Conservation (phyloP, 2,888 invertebrate species). For the Eledona agricola region DNA sequence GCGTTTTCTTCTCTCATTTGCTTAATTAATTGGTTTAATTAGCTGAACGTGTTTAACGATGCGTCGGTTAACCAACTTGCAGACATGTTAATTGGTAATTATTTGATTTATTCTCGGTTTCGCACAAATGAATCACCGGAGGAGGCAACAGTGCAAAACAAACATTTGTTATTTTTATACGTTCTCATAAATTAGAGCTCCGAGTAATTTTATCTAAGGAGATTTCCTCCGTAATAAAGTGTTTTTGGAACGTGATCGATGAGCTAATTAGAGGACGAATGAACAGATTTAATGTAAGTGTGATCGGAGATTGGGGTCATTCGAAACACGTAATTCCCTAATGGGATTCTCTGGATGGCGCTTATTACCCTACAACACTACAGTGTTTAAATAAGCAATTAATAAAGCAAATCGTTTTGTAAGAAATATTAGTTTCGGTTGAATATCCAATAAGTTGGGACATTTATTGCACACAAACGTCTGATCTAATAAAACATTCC, state of each 20-base stretch:
- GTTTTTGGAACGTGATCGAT: conserved; percentile 15
- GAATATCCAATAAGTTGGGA: too few species aligned
- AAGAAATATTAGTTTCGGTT: too few species aligned
- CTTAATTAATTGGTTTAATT: conserved; percentile 19
- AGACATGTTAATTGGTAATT: conserved; percentile 3
- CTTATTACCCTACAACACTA: conserved; percentile 1
- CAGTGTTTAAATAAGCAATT: too few species aligned
- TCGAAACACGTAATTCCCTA: conserved; percentile 15
- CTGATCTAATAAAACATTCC: conserved; percentile 15
- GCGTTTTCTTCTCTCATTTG: conserved; percentile 8
- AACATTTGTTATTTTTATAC: conserved; percentile 9
- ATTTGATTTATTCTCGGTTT: conserved; percentile 11
- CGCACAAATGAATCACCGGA: not conserved
- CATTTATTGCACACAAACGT: conserved; percentile 11
- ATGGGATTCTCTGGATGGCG: conserved; percentile 4
- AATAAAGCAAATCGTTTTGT: too few species aligned
- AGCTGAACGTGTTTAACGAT: conserved; percentile 13
- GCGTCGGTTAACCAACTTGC: conserved; percentile 14
- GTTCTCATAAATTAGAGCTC: conserved; percentile 3
- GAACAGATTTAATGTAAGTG: conserved; percentile 2
- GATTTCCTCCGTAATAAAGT: not conserved
- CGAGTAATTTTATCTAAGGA: not conserved
- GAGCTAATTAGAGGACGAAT: conserved; percentile 13
- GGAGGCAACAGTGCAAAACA: not conserved
- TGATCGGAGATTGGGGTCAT: not conserved